Conservation (phyloP, 2,888 invertebrate species). For the Cepaea hortensis region DNA sequence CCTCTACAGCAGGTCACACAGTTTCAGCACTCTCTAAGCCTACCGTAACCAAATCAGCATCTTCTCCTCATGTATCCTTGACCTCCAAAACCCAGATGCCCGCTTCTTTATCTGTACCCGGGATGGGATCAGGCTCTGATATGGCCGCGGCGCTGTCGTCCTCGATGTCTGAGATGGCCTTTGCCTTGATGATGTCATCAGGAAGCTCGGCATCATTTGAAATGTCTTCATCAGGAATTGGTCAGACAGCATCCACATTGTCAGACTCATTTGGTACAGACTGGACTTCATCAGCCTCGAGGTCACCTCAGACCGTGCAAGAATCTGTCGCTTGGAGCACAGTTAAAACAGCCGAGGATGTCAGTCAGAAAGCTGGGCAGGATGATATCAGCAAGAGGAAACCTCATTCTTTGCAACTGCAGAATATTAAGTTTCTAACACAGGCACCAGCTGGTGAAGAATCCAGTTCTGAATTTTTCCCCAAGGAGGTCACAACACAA, state of each 20-base stretch:
- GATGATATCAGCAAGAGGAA: conserved; percentile 37
- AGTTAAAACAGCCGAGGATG: background rate
- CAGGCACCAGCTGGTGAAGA: conserved; percentile 37
- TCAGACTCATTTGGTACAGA: conserved; percentile 4
- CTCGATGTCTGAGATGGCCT: conserved; percentile 30
- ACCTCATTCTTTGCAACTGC: conserved; percentile 42
- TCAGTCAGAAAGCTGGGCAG: background rate
- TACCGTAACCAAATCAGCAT: conserved; percentile 36
- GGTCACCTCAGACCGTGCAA: conserved; percentile 14
- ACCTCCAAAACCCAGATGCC: conserved; percentile 18
- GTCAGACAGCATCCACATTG: background rate
- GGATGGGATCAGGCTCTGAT: conserved; percentile 6
- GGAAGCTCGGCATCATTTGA: conserved; percentile 21
- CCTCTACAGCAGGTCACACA: background rate
- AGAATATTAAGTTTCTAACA: conserved; percentile 44
- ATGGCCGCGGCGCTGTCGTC: conserved; percentile 28
- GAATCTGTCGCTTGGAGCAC: background rate
- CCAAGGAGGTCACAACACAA: background rate
- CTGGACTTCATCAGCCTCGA: background rate
- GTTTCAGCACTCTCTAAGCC: conserved; percentile 16
- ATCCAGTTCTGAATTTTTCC: conserved; percentile 21
- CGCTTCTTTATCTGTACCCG: conserved; percentile 32
- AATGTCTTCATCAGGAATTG: conserved; percentile 10
- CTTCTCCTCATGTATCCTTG: conserved; percentile 38
- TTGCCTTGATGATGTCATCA: conserved; percentile 32